Conservation (phyloP, 2,888 invertebrate genomes). For the Oithona nana region DNA sequence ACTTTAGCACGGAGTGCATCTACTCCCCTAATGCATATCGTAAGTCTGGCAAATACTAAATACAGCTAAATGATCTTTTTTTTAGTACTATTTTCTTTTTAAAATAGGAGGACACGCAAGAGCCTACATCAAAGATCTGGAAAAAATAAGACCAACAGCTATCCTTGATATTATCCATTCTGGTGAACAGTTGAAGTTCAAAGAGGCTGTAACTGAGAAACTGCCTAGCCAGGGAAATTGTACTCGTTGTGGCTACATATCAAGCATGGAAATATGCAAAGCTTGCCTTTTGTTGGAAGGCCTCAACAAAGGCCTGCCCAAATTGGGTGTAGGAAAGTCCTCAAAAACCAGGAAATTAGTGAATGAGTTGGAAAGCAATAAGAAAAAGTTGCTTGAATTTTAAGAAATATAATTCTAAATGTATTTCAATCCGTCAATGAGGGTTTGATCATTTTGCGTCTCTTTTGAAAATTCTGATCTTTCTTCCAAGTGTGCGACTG, state of each 20-base stretch:
- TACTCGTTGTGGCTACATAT: slow-evolving; percentile 56
- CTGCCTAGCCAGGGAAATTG: slow-evolving; percentile 57
- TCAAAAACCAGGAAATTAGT: slow-evolving; percentile 33
- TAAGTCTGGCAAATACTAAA: too few species aligned
- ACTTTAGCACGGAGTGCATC: slow-evolving; percentile 95
- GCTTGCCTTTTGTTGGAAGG: slow-evolving; percentile 67
- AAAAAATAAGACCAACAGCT: slow-evolving; percentile 70
- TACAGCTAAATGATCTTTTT: too few species aligned
- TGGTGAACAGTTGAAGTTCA: slow-evolving; percentile 18
- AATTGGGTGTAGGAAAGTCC: slow-evolving; percentile 67
- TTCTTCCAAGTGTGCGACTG: background rate
- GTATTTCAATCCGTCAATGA: too few species aligned
- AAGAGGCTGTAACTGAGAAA: slow-evolving; percentile 5
- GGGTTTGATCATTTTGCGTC: too few species aligned
- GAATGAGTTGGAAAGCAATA: too few species aligned
- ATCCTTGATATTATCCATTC: slow-evolving; percentile 87
- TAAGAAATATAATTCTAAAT: too few species aligned
- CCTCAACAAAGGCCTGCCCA: slow-evolving; percentile 52
- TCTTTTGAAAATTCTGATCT: too few species aligned
- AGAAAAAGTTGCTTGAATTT: too few species aligned
- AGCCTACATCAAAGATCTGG: slow-evolving; percentile 77
- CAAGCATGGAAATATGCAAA: slow-evolving; percentile 86
- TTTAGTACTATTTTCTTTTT: too few species aligned
- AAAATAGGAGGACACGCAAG: slow-evolving; percentile 77
- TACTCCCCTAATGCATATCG: slow-evolving; percentile 96